These are phyloP conservation scores for Macaria liturata DNA, from an alignment of 2,888 invertebrate genomes.

Conservation along the genomic window DNA sequence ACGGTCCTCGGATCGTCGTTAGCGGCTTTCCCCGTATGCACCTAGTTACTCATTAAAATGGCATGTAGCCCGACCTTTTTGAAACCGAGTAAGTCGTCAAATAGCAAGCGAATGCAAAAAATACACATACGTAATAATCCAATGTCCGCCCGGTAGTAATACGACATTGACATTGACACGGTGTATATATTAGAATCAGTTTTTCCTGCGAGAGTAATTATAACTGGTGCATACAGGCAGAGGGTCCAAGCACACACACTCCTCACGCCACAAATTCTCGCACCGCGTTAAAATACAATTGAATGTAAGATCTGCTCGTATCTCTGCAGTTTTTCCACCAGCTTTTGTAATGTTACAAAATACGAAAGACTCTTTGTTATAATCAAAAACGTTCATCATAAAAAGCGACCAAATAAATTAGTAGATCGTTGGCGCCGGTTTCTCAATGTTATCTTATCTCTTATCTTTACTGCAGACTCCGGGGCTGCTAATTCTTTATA, in stretches of 20 bases:
- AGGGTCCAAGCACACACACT: no score
- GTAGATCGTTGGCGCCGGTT: constrained; percentile 40
- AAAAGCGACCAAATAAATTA: constrained; percentile 30
- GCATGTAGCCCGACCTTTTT: no score
- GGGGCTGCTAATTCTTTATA: constrained; percentile 41
- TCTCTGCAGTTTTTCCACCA: constrained; percentile 22
- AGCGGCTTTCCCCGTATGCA: not conserved
- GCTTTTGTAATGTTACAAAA: constrained; percentile 7
- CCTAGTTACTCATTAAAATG: no score
- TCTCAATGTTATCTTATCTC: constrained; percentile 42
- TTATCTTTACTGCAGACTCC: constrained; percentile 37
- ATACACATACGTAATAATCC: no score
- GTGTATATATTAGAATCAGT: no score
- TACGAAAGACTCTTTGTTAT: constrained; percentile 1
- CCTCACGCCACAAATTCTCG: not conserved
- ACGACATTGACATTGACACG: no score
- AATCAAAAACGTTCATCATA: constrained; percentile 23
- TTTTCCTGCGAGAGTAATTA: no score
- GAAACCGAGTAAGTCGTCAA: no score
- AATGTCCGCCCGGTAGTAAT: no score
- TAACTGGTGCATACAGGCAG: no score
- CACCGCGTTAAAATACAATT: constrained; percentile 56
- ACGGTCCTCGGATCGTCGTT: constrained; percentile 47
- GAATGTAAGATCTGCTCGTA: constrained; percentile 54
- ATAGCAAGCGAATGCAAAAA: no score